Conservation (phyloP, 2,797 vertebrate genomes). For the Heliangelus exortis region DNA sequence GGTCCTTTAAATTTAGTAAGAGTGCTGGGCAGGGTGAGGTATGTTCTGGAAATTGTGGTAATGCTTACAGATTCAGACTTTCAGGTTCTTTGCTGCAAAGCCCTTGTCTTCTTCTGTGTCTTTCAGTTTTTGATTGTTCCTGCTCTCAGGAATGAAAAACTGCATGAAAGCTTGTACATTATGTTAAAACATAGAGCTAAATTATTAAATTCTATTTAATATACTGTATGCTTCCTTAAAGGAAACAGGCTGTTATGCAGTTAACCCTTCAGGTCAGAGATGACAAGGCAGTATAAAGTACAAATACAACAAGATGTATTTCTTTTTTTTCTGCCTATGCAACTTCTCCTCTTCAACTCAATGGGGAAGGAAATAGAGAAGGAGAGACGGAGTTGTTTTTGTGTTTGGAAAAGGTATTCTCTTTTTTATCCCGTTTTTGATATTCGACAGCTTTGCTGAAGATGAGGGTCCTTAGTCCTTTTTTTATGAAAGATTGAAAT, state of each 20-base stretch:
- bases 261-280: background rate
- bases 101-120: background rate
- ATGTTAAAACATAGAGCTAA: background rate
- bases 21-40: background rate
- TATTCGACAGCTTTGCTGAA: constrained; percentile 22
- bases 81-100: background rate
- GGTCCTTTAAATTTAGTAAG: background rate
- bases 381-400: background rate
- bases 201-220: background rate
- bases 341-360: background rate
- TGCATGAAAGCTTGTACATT: background rate
- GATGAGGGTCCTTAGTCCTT: background rate
- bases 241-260: background rate
- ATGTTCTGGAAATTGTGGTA: background rate
- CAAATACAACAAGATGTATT: background rate
- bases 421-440: constrained; percentile 34
- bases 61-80: background rate
- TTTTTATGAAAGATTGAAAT: constrained; percentile 34
- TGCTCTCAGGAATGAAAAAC: background rate
- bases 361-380: background rate
- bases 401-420: constrained; percentile 9
- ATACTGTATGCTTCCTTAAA: background rate
- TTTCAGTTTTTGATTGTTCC: background rate
- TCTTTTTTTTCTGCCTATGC: background rate
- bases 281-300: background rate